phyloP scores from a whole-genome alignment of 2,797 vertebrate species.

The Scarus forsteni region DNA sequence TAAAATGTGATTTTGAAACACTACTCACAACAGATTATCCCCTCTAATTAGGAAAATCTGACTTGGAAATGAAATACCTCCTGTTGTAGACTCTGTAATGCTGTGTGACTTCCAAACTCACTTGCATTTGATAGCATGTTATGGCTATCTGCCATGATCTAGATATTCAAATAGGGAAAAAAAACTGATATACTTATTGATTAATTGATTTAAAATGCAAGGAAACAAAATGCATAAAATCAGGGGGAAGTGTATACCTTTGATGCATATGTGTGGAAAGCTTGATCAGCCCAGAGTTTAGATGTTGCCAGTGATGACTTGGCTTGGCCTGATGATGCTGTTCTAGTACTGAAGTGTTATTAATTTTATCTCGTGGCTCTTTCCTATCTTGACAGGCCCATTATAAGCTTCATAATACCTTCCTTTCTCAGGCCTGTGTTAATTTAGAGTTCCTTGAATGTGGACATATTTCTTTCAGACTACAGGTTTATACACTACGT shows the following conservation, averaged over 20 bases:
- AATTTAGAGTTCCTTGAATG: constrained; percentile 46
- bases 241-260: constrained; percentile 1
- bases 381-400: constrained; percentile 14
- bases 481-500: constrained; percentile 54
- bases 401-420: constrained; percentile 41
- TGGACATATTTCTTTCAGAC: constrained; percentile 31
- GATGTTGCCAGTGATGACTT: constrained; percentile 17
- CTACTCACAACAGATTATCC: too few relatives aligned
- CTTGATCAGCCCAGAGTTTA: constrained; percentile 32
- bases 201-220: too few relatives aligned
- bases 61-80: too few relatives aligned
- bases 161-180: too few relatives aligned
- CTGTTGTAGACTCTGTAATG: too few relatives aligned
- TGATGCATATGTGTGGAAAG: constrained; percentile 25
- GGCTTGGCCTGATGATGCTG: background rate
- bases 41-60: too few relatives aligned
- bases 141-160: too few relatives aligned
- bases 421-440: constrained; percentile 19
- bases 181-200: too few relatives aligned
- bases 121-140: too few relatives aligned
- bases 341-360: constrained; percentile 12
- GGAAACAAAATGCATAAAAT: constrained; percentile 12
- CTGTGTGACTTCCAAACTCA: too few relatives aligned
- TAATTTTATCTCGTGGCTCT: constrained; percentile 23
- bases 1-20: too few relatives aligned